These are phyloP conservation scores for Pyrgus malvae DNA, from an alignment of 2,888 invertebrate species.

Conservation along the genomic window DNA sequence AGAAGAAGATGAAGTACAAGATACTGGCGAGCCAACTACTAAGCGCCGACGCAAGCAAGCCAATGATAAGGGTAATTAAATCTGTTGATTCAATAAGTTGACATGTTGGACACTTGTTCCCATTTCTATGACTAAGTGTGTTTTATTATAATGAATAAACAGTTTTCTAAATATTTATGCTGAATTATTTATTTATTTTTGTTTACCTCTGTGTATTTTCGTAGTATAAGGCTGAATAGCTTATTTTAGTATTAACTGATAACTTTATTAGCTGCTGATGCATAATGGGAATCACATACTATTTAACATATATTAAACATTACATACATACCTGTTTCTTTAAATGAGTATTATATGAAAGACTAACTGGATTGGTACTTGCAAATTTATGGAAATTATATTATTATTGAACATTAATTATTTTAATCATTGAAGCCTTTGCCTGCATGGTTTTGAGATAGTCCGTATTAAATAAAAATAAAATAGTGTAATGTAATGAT, in stretches of 20 bases:
- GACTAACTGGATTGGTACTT: no score
- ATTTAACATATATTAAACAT: no score
- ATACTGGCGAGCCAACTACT: slow-evolving; percentile 54
- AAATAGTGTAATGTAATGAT: no score
- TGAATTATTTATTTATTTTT: slow-evolving; percentile 61
- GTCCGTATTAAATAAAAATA: no score
- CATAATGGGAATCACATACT: background rate
- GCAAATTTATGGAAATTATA: no score
- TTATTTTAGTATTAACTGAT: background rate
- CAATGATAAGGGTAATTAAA: slow-evolving; percentile 76
- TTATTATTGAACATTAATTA: no score
- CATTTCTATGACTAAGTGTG: slow-evolving; percentile 61
- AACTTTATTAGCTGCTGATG: background rate
- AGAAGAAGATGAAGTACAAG: slow-evolving; percentile 50
- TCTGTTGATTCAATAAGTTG: slow-evolving; percentile 49
- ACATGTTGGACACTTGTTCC: slow-evolving; percentile 52
- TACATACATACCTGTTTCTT: no score
- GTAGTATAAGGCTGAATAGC: background rate
- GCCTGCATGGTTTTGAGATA: no score
- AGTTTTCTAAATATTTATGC: slow-evolving; percentile 62
- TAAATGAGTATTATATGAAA: no score
- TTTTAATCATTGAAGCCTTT: no score
- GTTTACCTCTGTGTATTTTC: slow-evolving; percentile 28
- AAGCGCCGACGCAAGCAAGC: slow-evolving; percentile 66
- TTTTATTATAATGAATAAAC: slow-evolving; percentile 67